Percentiles rank a stretch among this genome's conserved stretches.
Conservation (phyloP, 2,888 invertebrate species). For the Hemistola chrysoprasaria region DNA sequence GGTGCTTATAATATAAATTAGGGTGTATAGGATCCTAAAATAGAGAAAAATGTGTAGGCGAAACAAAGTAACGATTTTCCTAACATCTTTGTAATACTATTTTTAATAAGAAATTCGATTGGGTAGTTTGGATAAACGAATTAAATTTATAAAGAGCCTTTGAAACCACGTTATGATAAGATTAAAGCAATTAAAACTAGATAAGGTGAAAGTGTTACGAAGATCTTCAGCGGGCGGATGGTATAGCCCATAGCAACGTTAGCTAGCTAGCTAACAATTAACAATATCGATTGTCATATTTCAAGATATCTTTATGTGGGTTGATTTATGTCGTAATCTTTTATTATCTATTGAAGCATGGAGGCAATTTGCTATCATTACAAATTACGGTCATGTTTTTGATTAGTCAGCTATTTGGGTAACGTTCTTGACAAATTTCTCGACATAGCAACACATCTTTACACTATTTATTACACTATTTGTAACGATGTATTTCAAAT, state of each 20-base stretch:
- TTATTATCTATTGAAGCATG: conserved; percentile 7
- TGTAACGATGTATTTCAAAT: no score
- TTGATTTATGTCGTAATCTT: conserved; percentile 3
- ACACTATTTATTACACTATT: no score
- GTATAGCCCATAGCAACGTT: neutral
- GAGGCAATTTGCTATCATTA: conserved; percentile 2
- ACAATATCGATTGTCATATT: conserved; percentile 7
- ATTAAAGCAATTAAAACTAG: conserved; percentile 1
- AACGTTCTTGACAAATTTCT: neutral
- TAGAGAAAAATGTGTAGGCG: no score
- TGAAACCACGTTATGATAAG: no score
- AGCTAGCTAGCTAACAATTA: neutral
- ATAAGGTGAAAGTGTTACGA: neutral
- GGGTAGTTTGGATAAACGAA: no score
- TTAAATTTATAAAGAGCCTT: no score
- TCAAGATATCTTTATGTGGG: neutral
- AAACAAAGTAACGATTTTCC: no score
- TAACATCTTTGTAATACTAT: no score
- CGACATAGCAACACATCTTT: no score
- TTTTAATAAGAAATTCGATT: no score
- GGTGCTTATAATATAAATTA: no score
- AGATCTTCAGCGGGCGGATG: conserved; percentile 1
- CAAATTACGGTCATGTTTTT: conserved; percentile 1
- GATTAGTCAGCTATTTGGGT: neutral
- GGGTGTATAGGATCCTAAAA: no score